These are phyloP conservation scores for Papilio aristodemus DNA, from an alignment of 1,140 invertebrate genomes.

Conservation along the genomic window DNA sequence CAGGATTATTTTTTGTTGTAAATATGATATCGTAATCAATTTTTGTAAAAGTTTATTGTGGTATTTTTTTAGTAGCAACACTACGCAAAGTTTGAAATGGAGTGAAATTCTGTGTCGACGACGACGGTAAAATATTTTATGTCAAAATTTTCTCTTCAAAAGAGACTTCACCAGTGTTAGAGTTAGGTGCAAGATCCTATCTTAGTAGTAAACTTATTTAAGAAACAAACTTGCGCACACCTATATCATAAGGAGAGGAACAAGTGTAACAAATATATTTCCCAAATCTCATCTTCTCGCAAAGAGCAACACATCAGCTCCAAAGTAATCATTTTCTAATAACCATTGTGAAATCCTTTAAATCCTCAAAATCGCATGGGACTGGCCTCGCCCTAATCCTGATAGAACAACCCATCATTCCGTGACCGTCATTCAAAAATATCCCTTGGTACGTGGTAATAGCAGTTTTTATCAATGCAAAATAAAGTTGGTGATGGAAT, in stretches of 20 bases:
- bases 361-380: slow-evolving; percentile 65
- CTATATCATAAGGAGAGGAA: too few relatives aligned
- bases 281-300: neutral
- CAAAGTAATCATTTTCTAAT: slow-evolving; percentile 52
- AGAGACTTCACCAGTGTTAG: too few relatives aligned
- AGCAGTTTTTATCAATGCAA: slow-evolving; percentile 18
- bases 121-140: neutral
- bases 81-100: neutral
- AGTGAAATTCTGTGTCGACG: neutral
- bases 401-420: slow-evolving; percentile 12
- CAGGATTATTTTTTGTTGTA: slow-evolving; percentile 68
- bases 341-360: slow-evolving; percentile 49
- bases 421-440: slow-evolving; percentile 7
- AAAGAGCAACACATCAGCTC: slow-evolving; percentile 20
- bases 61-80: neutral
- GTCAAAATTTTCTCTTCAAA: too few relatives aligned
- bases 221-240: too few relatives aligned
- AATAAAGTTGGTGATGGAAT: slow-evolving; percentile 11
- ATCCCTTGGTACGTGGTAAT: neutral
- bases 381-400: slow-evolving; percentile 35
- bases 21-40: slow-evolving; percentile 54
- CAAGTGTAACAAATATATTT: neutral
- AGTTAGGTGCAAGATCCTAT: too few relatives aligned
- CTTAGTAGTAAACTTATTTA: too few relatives aligned
- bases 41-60: slow-evolving; percentile 41